Conservation (phyloP, 2,888 invertebrate species). For the Diploptera punctata region DNA sequence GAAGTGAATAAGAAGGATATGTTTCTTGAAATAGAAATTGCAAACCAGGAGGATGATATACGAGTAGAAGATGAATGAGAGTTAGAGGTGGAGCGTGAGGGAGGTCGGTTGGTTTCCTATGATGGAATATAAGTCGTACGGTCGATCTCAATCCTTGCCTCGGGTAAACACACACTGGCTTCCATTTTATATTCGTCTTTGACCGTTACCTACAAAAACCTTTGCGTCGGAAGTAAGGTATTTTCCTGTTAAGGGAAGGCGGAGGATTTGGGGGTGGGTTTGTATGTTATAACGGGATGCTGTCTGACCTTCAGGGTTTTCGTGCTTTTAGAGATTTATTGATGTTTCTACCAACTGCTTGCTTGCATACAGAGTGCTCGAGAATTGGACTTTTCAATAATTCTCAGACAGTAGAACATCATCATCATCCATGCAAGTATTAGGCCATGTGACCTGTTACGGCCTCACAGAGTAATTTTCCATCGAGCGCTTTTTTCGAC, state of each 20-base stretch:
- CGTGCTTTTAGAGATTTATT: background rate
- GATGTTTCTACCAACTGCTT: too few relatives aligned
- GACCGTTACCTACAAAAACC: background rate
- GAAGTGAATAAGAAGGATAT: too few relatives aligned
- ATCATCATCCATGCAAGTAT: too few relatives aligned
- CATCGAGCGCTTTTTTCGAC: too few relatives aligned
- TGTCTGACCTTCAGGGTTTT: background rate
- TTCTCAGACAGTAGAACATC: too few relatives aligned
- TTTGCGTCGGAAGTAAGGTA: background rate
- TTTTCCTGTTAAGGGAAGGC: constrained; percentile 2
- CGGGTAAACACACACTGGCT: background rate
- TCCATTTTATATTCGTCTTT: background rate
- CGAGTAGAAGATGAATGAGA: background rate
- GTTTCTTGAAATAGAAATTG: background rate
- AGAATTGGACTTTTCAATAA: too few relatives aligned
- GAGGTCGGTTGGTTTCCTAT: constrained; percentile 1
- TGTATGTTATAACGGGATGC: background rate
- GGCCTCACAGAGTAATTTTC: too few relatives aligned
- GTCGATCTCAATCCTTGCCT: background rate
- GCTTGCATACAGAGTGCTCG: too few relatives aligned
- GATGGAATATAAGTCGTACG: background rate
- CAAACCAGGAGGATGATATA: background rate
- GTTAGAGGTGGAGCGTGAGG: background rate
- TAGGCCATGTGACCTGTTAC: too few relatives aligned
- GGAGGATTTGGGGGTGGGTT: background rate